These are phyloP conservation scores for Ictidomys tridecemlineatus DNA, from an alignment of 2,113 vertebrate genomes.

Conservation along the genomic window DNA sequence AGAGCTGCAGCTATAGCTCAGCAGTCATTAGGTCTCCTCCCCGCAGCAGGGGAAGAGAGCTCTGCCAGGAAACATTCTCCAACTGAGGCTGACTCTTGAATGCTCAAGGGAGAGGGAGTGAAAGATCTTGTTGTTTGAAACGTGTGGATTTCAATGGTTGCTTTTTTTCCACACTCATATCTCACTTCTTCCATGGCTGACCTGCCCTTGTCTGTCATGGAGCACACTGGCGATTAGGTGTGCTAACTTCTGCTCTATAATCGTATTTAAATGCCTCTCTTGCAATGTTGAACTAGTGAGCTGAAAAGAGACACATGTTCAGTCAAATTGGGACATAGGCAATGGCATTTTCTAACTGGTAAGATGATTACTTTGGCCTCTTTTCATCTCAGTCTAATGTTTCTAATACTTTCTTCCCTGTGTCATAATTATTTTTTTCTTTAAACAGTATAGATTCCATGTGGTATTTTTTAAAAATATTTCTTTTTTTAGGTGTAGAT, in stretches of 20 bases:
- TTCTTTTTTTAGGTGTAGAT: too few relatives aligned
- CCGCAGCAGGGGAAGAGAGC: background rate
- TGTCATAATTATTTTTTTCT: conserved; percentile 16
- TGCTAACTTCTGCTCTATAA: background rate
- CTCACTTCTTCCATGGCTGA: background rate
- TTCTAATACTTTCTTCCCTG: background rate
- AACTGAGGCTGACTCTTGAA: background rate
- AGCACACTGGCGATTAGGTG: fast-evolving
- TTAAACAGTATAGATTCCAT: background rate
- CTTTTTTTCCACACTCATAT: background rate
- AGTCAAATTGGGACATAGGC: background rate
- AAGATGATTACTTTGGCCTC: background rate
- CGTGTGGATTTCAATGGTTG: background rate
- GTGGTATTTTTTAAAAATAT: background rate
- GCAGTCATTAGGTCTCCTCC: background rate
- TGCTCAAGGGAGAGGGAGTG: background rate
- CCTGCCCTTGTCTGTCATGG: background rate
- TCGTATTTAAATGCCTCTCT: background rate
- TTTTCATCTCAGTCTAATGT: background rate
- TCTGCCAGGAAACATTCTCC: conserved; percentile 9
- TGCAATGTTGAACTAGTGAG: background rate
- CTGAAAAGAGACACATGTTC: background rate
- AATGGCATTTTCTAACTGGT: background rate
- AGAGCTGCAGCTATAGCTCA: background rate
- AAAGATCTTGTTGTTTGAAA: conserved; percentile 41